These are phyloP conservation scores for Aradophagus sp. DNA, from an alignment of 1,140 invertebrate species.

Conservation along the genomic window DNA sequence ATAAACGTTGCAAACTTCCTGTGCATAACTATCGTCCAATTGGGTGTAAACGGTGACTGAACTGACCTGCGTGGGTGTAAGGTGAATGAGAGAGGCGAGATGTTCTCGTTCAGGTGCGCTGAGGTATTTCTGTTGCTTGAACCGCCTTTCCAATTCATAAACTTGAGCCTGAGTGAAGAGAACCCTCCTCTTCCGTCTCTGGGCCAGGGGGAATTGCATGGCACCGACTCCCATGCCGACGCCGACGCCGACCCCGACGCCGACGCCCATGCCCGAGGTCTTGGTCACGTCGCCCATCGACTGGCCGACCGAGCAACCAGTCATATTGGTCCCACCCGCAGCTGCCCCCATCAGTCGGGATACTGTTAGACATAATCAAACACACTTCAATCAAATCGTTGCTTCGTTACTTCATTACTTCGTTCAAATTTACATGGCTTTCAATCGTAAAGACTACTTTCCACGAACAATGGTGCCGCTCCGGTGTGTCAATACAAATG, in stretches of 20 bases:
- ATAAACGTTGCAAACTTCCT: too few relatives aligned
- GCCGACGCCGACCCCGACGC: constrained; percentile 81
- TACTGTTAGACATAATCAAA: constrained; percentile 80
- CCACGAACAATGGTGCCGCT: too few relatives aligned
- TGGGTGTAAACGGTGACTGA: constrained; percentile 3
- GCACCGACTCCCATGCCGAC: constrained; percentile 88
- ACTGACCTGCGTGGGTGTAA: constrained; percentile 95
- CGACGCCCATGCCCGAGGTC: constrained; percentile 77
- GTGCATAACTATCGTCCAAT: too few relatives aligned
- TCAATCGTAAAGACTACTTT: too few relatives aligned
- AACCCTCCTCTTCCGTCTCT: constrained; percentile 94
- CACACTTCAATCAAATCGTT: not conserved
- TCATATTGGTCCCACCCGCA: constrained; percentile 80
- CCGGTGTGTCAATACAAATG: too few relatives aligned
- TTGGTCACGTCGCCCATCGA: constrained; percentile 88
- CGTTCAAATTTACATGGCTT: too few relatives aligned
- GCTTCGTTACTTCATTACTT: too few relatives aligned
- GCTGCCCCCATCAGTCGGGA: constrained; percentile 90
- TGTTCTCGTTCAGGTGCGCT: constrained; percentile 97
- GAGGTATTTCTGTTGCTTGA: constrained; percentile 96
- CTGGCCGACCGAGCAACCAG: constrained; percentile 79
- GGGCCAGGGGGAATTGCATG: constrained; percentile 93
- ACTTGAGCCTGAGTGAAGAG: constrained; percentile 99
- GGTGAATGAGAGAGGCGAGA: constrained; percentile 92
- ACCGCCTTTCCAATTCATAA: constrained; percentile 96